Percentiles rank a stretch among this genome's conserved stretches.
These are phyloP conservation scores for Euwallacea fornicatus DNA, from an alignment of 1,140 invertebrate genomes.

Conservation along the genomic window DNA sequence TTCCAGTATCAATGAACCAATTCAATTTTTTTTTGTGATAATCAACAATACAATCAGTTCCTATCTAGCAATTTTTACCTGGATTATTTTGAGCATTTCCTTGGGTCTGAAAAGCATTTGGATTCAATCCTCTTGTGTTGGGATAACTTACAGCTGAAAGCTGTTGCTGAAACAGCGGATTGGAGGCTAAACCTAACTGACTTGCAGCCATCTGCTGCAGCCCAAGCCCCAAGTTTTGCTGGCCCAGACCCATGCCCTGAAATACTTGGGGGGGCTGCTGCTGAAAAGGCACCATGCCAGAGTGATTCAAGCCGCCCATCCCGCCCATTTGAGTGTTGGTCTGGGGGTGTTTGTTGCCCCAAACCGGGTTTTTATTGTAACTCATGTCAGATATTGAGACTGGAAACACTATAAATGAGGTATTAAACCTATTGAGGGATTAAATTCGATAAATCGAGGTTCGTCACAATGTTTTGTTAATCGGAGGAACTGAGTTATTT, in stretches of 20 bases:
- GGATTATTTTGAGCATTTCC: slow-evolving; percentile 20
- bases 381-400: slow-evolving; percentile 4
- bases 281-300: slow-evolving; percentile 23
- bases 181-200: slow-evolving; percentile 55
- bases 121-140: slow-evolving; percentile 68
- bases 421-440: too few species aligned
- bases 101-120: slow-evolving; percentile 65
- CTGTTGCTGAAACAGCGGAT: slow-evolving; percentile 62
- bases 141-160: slow-evolving; percentile 70
- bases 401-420: too few species aligned
- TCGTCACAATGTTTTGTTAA: too few species aligned
- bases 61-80: too few species aligned
- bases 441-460: too few species aligned
- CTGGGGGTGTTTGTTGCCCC: slow-evolving; percentile 10
- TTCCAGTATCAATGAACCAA: too few species aligned
- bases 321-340: neutral
- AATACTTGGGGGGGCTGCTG: slow-evolving; percentile 15
- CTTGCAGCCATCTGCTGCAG: slow-evolving; percentile 52
- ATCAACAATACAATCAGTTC: too few species aligned
- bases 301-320: slow-evolving; percentile 4
- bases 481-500: too few species aligned
- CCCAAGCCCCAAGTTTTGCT: slow-evolving; percentile 51
- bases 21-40: too few species aligned
- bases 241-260: slow-evolving; percentile 53
- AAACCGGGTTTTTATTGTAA: slow-evolving; percentile 16